Base-by-base conservation (phyloP, 2,888 invertebrate species). In the Pseudococcus longispinus region DNA sequence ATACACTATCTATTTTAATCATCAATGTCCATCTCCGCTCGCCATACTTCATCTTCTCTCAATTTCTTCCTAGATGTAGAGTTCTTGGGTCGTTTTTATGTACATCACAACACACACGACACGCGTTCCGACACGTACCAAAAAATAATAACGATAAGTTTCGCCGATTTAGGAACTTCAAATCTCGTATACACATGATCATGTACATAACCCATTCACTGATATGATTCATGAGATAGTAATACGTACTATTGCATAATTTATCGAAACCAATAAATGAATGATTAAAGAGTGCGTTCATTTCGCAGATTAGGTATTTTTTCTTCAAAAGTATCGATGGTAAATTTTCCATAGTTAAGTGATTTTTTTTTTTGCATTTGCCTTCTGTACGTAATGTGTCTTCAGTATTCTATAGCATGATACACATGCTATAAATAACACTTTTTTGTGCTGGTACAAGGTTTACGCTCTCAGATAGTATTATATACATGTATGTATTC, bases 1-100 rank as follows among this genome's bases (percentile, higher is more conserved):
- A n/a, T 18, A 29, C 26, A 65, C 65, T 29, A 70, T 70, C 70
- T 70, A 70, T 70, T 70, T 70, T 70, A 70, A 70, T 70, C 70
- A 29, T 70, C 70, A 29, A 29, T 18, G 29, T 70, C 70, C 70
- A 29, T 29, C 8, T 26, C 65, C 65, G 65, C 65, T 23, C 26
- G 3, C 70, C 70, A 29, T 32, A 18, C 23, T 60, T 11, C 20
- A 23, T 9, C 60, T 23, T 60, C 70, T 26, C 70, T 70, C 9
- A 15, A 70, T 70, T 70, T 70, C 70, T 70, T 70, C 70, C 70
- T 70, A 0, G n/a, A n/a, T n/a, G n/a, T n/a, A n/a, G 70, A 70
- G 18, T 18, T 70, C 29, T 70, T 18, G 23, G 60, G 23, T 70
- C 70, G 70, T 70, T 1, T 60, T 70, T 65, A 26, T 26, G 65